Conservation (phyloP, 2,113 vertebrate genomes). For the Motacilla tschutschensis region DNA sequence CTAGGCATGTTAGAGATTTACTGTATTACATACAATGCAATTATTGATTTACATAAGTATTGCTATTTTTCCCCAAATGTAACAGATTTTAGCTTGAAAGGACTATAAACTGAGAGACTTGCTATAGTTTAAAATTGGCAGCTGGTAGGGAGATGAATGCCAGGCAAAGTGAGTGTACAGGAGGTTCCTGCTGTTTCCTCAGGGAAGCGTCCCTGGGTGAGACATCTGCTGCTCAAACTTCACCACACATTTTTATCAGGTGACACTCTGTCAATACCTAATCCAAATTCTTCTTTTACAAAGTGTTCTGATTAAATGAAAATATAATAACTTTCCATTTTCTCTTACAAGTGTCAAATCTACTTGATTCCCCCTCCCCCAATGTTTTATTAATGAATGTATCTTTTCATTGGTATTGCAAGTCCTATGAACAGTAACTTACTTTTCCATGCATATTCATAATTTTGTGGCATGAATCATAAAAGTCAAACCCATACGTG, state of each 20-base stretch:
- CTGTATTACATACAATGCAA: constrained; percentile 62
- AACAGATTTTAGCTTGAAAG: constrained; percentile 78
- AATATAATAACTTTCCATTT: constrained; percentile 35
- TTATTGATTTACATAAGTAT: constrained; percentile 77
- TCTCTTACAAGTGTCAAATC: constrained; percentile 3
- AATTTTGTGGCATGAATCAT: constrained; percentile 36
- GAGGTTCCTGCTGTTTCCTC: constrained; percentile 90
- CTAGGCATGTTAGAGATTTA: constrained; percentile 65
- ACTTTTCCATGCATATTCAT: constrained; percentile 56
- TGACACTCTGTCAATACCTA: constrained; percentile 50
- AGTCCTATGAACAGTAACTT: constrained; percentile 1
- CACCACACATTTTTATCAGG: constrained; percentile 84
- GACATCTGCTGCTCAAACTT: constrained; percentile 93
- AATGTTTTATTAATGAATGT: constrained; percentile 35
- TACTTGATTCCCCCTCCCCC: background rate
- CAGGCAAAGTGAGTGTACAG: constrained; percentile 88
- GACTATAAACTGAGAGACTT: constrained; percentile 73
- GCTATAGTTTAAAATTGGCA: constrained; percentile 85
- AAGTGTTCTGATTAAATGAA: constrained; percentile 47
- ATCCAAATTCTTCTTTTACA: constrained; percentile 56
- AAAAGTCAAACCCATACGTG: constrained; percentile 38
- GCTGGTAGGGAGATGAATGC: constrained; percentile 91
- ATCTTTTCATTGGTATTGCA: constrained; percentile 4
- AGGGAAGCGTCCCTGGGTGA: constrained; percentile 86
- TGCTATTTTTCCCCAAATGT: constrained; percentile 63